Percentiles rank a stretch among this genome's conserved stretches.
Evolutionary conservation across 2,113 vertebrate species (phyloP).

Genomic region (Chaetura pelagica): DNA sequence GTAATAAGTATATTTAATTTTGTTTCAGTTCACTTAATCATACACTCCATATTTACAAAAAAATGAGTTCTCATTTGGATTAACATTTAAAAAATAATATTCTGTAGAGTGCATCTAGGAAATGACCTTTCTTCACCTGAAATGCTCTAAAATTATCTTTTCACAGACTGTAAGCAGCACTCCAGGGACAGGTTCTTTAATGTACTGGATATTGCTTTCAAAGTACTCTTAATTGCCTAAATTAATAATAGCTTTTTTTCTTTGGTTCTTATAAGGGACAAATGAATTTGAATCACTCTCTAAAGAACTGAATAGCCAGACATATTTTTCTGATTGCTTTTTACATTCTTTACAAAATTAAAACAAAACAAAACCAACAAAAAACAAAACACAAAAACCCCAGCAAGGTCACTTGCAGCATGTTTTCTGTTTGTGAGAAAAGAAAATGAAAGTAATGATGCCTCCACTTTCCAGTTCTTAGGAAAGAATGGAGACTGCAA

Average conservation of each 20-base stretch:
- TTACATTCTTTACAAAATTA: constrained; percentile 70
- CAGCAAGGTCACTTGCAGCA: constrained; percentile 71
- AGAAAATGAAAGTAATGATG: background rate
- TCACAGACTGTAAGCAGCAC: constrained; percentile 52
- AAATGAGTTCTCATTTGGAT: constrained; percentile 55
- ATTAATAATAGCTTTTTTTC: constrained; percentile 77
- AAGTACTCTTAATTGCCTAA: constrained; percentile 82
- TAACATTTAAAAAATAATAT: constrained; percentile 52
- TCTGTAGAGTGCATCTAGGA: constrained; percentile 41
- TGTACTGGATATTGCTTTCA: constrained; percentile 79
- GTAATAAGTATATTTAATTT: constrained; percentile 13
- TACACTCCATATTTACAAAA: constrained; percentile 64
- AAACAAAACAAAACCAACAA: background rate
- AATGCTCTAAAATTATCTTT: constrained; percentile 75
- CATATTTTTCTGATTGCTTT: constrained; percentile 72
- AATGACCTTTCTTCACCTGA: constrained; percentile 75
- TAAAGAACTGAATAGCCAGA: constrained; percentile 69
- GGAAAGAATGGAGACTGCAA: background rate
- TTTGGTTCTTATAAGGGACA: constrained; percentile 71
- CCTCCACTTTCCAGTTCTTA: background rate
- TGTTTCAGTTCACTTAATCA: constrained; percentile 42
- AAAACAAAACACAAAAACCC: background rate
- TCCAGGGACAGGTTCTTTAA: constrained; percentile 71
- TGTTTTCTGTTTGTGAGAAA: constrained; percentile 8
- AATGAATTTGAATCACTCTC: constrained; percentile 77